Base-by-base conservation (phyloP, 2,797 vertebrate species). In the Sebastes kiyomatsui region DNA sequence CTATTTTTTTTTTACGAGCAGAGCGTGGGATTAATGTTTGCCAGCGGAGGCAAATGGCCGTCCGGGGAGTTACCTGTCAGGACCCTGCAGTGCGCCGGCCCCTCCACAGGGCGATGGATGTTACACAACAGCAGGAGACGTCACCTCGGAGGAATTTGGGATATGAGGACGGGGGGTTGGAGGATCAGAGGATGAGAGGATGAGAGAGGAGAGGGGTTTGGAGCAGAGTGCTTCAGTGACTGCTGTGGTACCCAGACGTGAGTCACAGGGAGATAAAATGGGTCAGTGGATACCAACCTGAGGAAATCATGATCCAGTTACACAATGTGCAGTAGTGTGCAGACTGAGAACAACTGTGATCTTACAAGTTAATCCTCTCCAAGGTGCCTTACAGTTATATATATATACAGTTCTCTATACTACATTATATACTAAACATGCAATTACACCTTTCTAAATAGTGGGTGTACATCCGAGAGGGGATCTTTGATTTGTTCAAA, bases 41-140 rank as follows among this genome's bases (percentile, higher is more conserved):
- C 72, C 69, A 49, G 75, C 2, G 61, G 84, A 88, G 79, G 79
- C 65, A 79, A 87, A 88, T 77, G 52, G 82, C 59, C 5, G n/a
- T 90, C 82, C 22, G 6, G 90, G 88, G 93, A 91, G 91, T 80
- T 88, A 88, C 87, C 94, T 93, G 90, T 90, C 89, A 93, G 81
- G 72, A 76, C 77, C 88, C 65, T 23, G 87, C 80, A 54, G 87
- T 8, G 72, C 0, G 10, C 52, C 1, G 67, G 55, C 67, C 75
- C 69, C 80, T 82, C 76, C 9, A 1, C 5, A 1, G 74, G 64
- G 58, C 73, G 33, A 83, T 77, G 73, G 79, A 87, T 84, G 85
- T 87, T 88, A 71, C 81, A 72, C 76, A 85, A 81, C 81, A 86
- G 75, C 68, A 20, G 79, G 84, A 83, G 81, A 83, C 71, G 42